Percentiles rank a stretch among this genome's conserved stretches.
Conservation (phyloP, 2,797 vertebrate species). For the Coccyzus lansbergi region DNA sequence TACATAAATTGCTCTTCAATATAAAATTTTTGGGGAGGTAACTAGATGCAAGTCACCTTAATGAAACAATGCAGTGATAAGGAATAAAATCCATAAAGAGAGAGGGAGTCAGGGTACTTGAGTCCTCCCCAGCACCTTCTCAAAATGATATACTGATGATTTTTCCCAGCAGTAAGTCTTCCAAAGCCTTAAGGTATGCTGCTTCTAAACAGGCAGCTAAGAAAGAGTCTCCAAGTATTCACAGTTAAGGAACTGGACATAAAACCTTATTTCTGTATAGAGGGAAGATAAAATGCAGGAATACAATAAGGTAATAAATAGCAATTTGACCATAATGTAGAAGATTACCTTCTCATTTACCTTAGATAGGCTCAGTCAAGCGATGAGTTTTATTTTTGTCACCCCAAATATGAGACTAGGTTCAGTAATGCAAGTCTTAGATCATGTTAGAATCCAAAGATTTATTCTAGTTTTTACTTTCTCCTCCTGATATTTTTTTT, state of each 20-base stretch:
- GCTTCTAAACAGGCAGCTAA: not conserved
- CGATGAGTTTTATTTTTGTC: not conserved
- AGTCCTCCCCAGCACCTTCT: not conserved
- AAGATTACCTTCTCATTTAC: not conserved
- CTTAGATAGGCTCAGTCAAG: not conserved
- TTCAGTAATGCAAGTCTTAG: not conserved
- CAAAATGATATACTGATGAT: not conserved
- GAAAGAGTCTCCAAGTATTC: not conserved
- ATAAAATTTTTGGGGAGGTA: not conserved
- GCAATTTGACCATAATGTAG: not conserved
- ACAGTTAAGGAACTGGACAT: not conserved
- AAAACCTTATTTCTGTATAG: not conserved
- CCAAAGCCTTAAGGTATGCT: not conserved
- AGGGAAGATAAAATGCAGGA: not conserved
- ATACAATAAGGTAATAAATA: not conserved
- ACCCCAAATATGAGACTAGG: not conserved
- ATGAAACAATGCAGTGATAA: not conserved
- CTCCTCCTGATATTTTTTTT: not conserved
- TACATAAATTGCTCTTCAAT: not conserved
- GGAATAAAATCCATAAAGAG: not conserved
- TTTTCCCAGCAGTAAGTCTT: not conserved
- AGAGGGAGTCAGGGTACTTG: not conserved
- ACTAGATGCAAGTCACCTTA: not conserved
- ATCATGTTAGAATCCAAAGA: not conserved
- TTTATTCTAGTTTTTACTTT: not conserved